Percentiles rank a stretch among this genome's conserved stretches.
These are phyloP conservation scores for Patiria miniata DNA, from an alignment of 35 echinoderm and acorn worm species.

Conservation along the genomic window DNA sequence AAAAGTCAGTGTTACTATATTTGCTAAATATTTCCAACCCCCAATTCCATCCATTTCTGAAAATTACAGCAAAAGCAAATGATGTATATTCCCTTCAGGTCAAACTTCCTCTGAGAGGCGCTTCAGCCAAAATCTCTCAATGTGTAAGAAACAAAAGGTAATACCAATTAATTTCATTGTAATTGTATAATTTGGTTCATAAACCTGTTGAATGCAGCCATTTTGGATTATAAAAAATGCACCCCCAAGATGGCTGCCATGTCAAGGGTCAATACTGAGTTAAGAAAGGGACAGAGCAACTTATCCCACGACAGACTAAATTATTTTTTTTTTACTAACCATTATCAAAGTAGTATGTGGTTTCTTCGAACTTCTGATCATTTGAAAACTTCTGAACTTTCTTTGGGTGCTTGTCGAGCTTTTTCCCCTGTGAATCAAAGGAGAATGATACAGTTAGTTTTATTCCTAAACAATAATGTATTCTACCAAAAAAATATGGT, in stretches of 20 bases:
- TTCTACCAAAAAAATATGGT: too few species aligned
- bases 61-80: too few species aligned
- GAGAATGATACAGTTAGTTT: background rate
- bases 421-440: constrained; percentile 5
- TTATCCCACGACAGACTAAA: background rate
- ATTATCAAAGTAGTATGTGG: constrained; percentile 55
- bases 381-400: constrained; percentile 51
- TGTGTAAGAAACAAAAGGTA: background rate
- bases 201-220: background rate
- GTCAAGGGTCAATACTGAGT: too few species aligned
- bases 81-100: too few species aligned
- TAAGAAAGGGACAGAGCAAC: too few species aligned
- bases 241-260: too few species aligned
- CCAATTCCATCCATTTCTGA: too few species aligned
- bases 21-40: too few species aligned
- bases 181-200: background rate
- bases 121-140: background rate
- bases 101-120: background rate
- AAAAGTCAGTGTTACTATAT: too few species aligned
- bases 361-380: constrained; percentile 36
- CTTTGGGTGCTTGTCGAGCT: constrained; percentile 39
- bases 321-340: constrained; percentile 16
- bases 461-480: too few species aligned
- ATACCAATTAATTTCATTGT: background rate
- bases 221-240: too few species aligned